Evolutionary conservation across 2,888 invertebrate genomes (phyloP), one percentile per base, ranked within the genome.

Genomic region (Enchytraeus crypticus): DNA sequence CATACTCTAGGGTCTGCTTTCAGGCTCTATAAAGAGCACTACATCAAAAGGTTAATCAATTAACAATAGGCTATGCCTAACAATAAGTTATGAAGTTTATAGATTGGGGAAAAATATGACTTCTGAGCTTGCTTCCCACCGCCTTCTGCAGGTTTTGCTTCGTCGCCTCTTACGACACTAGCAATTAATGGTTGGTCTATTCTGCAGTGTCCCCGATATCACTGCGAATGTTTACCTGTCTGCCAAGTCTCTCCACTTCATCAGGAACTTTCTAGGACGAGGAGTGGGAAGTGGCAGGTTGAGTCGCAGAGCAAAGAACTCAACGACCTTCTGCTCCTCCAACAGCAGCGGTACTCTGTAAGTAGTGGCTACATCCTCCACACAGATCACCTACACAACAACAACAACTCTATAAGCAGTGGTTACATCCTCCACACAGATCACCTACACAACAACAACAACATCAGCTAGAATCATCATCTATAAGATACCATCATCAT

Each of bases 371-470:
- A 96, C 84, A 80, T 98, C 97, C 69, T 92, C 95, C 70, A 97
- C 88, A 73, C 92, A 91, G 70, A 95, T 87, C 0, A 95, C 92
- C 88, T 89, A 77, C 33, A 54, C 2, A 18, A n/a, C n/a, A n/a
- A n/a, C n/a, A n/a, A n/a, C n/a, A 0, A 98, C 97, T 78, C 91
- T 88, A 79, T 98, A 98, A 62, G 98, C 91, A 1, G 93, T 95
- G 53, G 87, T 85, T 49, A 96, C 84, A 80, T 98, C 97, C 69
- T 92, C 95, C 70, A 97, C 88, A 73, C 92, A 91, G 70, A 95
- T 87, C 0, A 95, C 92, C 88, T 89, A 77, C 33, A 54, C n/a
- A n/a, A n/a, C n/a, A n/a, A n/a, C 8, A 26, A 8, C 8, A 11
- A 26, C 11, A 11, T 8, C 11, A 29, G 8, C 5, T 5, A 11